Percentiles rank a stretch among this genome's conserved stretches.
These are phyloP conservation scores for Egretta garzetta DNA, from an alignment of 2,113 vertebrate genomes.

Conservation along the genomic window DNA sequence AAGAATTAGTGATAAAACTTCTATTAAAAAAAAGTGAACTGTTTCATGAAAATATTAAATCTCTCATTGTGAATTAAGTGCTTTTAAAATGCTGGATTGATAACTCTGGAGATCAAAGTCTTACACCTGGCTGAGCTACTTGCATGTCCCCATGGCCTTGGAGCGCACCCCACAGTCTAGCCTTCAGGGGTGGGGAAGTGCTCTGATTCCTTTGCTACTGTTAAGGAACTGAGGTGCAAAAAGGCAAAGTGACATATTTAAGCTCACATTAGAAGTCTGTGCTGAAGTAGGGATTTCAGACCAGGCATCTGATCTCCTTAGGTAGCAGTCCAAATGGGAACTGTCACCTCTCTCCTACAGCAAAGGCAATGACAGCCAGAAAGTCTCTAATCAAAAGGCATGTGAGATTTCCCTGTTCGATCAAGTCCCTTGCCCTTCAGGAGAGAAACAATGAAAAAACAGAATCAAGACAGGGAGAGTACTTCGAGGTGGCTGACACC, in stretches of 20 bases:
- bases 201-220: neutral
- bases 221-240: neutral
- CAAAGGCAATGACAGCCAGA: neutral
- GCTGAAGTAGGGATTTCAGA: conserved; percentile 34
- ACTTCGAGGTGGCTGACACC: neutral
- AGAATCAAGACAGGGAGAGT: neutral
- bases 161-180: conserved; percentile 5
- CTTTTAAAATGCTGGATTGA: conserved; percentile 31
- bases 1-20: conserved; percentile 41
- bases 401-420: neutral
- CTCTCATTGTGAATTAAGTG: conserved; percentile 8
- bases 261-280: conserved; percentile 7
- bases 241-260: conserved; percentile 10
- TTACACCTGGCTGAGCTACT: conserved; percentile 25
- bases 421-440: neutral
- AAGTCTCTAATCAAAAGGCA: neutral
- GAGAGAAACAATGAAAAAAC: neutral
- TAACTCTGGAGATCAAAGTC: conserved; percentile 51
- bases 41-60: neutral
- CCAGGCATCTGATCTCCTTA: conserved; percentile 15
- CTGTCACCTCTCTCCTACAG: neutral
- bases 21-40: neutral
- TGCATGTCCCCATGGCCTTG: neutral
- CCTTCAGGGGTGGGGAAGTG: neutral
- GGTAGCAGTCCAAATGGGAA: conserved; percentile 25